Base-by-base conservation (phyloP, 2,113 vertebrate genomes). In the Caranx ignobilis region DNA sequence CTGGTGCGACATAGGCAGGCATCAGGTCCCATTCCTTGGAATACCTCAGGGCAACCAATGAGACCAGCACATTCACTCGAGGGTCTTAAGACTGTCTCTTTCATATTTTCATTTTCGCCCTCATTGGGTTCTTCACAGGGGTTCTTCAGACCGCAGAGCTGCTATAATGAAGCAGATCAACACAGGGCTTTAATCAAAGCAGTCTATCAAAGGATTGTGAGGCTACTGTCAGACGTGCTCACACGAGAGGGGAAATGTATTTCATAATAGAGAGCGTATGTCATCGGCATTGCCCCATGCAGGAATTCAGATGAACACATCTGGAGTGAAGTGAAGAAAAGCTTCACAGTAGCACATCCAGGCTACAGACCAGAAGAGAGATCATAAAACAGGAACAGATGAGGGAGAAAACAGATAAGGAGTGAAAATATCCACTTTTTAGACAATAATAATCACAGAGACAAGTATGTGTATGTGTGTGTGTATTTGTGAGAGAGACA, bases 141-240 rank as follows among this genome's bases (percentile, higher is more conserved):
- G 57, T 72, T 78, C 78, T 65, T 74, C 61, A 63, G 8, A 52
- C 35, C 48, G 64, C 32, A 57, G 50, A 67, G 66, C 71, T 10
- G 55, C 71, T 45, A 37, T 74, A 87, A 89, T 82, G 55, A 90
- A 79, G 79, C 69, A 31, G 26, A 89, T 79, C 69, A 87, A 88
- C 69, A 37, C 0, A 5, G 61, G 64, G 60, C 78, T 83, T 88
- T 90, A 83, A 90, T 91, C 85, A 84, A 87, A 93, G 79, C 83
- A 75, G 80, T 89, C 77, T 47, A 83, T 88, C 84, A 90, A 80
- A 85, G 76, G 59, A 68, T 43, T 80, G 60, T 8, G 48, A 65
- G 69, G 74, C 68, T 79, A 77, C 83, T 78, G 87, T 75, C 83
- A 77, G 68, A 77, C 45, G 71, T 45, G 16, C 34, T 82, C 71